A percentile compares a stretch with the other conserved stretches of the same genome.
Evolutionary conservation across 2,113 vertebrate genomes (phyloP).

Genomic region (Triplophysa tibetana): DNA sequence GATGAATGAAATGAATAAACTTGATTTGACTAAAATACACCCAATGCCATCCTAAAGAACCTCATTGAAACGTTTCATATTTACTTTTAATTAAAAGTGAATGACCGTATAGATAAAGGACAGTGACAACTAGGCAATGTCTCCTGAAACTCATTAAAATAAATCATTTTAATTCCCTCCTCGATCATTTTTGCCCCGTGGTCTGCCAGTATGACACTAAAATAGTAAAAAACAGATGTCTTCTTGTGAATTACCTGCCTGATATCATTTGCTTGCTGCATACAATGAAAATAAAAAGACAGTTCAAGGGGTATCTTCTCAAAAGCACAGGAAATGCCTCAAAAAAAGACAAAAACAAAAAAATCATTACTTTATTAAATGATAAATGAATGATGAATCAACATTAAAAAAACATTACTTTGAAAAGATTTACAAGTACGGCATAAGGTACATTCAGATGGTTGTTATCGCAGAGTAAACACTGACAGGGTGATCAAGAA

Average conservation of each 20-base stretch:
- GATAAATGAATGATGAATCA: too few relatives aligned
- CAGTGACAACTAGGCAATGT: neutral
- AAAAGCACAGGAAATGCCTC: neutral
- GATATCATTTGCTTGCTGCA: neutral
- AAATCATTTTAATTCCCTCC: neutral
- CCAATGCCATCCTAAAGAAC: neutral
- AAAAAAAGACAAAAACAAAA: neutral
- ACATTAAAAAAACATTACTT: too few relatives aligned
- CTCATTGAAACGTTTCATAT: neutral
- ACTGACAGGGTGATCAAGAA: too few relatives aligned
- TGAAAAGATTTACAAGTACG: too few relatives aligned
- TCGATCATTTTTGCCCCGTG: neutral
- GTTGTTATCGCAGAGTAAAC: too few relatives aligned
- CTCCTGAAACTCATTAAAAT: neutral
- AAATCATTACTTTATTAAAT: too few relatives aligned
- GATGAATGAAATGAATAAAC: conserved; percentile 29
- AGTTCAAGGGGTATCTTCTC: neutral
- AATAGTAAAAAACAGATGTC: neutral
- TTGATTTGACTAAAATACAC: neutral
- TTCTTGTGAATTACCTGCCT: neutral
- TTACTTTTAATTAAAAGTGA: neutral
- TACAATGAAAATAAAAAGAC: neutral
- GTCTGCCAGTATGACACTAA: neutral
- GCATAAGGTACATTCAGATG: too few relatives aligned
- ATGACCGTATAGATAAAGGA: neutral